Evolutionary conservation across 2,113 vertebrate genomes (phyloP).

Genomic region (Fukomys damarensis): DNA sequence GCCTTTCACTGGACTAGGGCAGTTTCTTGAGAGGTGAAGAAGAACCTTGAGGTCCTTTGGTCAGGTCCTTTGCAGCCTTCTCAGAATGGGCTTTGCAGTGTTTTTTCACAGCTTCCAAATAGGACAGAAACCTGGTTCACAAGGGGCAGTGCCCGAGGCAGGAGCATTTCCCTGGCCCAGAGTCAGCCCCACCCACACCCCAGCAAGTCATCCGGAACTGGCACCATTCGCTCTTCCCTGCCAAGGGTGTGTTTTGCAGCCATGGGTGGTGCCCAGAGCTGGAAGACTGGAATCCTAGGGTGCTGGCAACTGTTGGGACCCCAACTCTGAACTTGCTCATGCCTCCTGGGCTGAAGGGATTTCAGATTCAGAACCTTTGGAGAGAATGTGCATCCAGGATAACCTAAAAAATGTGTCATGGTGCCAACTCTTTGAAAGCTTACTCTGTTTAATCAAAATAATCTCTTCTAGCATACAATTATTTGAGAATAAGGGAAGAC

Average conservation of each 20-base stretch:
- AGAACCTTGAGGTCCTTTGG: not conserved
- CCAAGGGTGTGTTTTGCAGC: not conserved
- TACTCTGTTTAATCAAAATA: not conserved
- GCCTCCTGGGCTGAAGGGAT: not conserved
- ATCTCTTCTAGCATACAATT: not conserved
- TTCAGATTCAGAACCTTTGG: not conserved
- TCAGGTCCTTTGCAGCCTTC: too few species aligned
- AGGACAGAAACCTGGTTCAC: not conserved
- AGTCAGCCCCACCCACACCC: rapidly evolving
- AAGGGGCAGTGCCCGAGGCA: rapidly evolving
- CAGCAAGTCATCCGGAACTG: rapidly evolving
- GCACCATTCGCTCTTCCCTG: not conserved
- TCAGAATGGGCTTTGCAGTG: rapidly evolving
- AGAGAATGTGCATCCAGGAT: not conserved
- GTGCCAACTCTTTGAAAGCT: not conserved
- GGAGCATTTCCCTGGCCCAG: too few species aligned
- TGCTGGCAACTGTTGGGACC: not conserved
- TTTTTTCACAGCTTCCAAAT: not conserved
- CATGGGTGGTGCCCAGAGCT: not conserved
- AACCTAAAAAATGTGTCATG: not conserved
- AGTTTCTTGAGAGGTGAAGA: not conserved
- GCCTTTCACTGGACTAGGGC: not conserved
- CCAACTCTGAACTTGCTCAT: not conserved
- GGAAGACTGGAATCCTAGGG: not conserved
- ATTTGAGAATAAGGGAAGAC: not conserved